Evolutionary conservation across 2,888 invertebrate genomes (phyloP), one percentile per base, ranked within the genome.

Genomic region (Miltochrista miniata): DNA sequence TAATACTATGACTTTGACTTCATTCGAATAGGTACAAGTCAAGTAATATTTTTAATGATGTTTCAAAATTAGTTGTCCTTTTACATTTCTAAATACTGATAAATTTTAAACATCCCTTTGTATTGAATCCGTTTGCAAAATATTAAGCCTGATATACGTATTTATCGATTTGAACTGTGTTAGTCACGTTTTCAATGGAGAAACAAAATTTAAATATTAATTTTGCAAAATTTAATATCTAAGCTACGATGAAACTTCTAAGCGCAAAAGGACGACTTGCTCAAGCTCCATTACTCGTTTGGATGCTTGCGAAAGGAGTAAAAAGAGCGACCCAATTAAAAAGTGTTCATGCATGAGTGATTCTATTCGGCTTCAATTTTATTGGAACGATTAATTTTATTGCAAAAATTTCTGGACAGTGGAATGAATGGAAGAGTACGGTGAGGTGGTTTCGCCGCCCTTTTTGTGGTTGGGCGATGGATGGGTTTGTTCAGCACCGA

Each of bases 311-410:
- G 72, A 85, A 85, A 84, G 79, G 76, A 86, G 73, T 81, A 87
- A 85, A 87, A 87, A 83, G 77, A 78, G 77, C 68, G 78, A 83
- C 81, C 87, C 90, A 90, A 90, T 90, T 91, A 90, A 90, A 90
- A 90, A 88, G 82, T 89, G 84, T 89, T 90, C 87, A 88, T 84
- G 89, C 90, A 89, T 88, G 87, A 86, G 69, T 79, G 76, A 78
- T 73, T 85, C 87, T 85, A 85, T 88, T 88, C 87, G 79, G 73
- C 76, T 83, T 79, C 81, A 80, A 85, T 90, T 90, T 90, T 90
- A 89, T 90, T 84, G 90, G 81, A 85, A 84, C 89, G 87, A 90
- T 91, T 91, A 90, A 90, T 90, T 90, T 90, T 87, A 90, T 90
- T 87, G 87, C 85, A 76, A 87, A 90, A 88, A 85, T 89, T 89